Evolutionary conservation across 2,797 vertebrate species (phyloP), one percentile per base, ranked within the genome.

Genomic region (Notolepis coatsorum): DNA sequence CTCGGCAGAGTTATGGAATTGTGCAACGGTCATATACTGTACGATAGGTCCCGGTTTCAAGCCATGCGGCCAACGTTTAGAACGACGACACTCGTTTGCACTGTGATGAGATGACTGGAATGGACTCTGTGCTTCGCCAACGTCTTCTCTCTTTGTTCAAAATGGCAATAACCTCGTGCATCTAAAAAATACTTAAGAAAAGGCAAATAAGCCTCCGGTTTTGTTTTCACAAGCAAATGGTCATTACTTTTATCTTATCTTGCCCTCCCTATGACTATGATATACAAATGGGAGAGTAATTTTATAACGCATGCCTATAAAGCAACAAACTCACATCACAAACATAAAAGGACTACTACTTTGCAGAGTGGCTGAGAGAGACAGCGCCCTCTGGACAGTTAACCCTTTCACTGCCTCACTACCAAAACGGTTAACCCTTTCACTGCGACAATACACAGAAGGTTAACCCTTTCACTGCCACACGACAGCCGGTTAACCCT

Each of bases 281-380:
- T 58, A n/a, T n/a, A n/a, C 33, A 23, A 56, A 63, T 51, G 61
- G 33, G 28, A 60, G 20, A 66, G 33, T 17, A 57, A 83, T 55
- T 68, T 33, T 21, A 62, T 49, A 68, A 73, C 3, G 38, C 83
- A 87, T 81, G 79, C 79, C 68, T 68, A 37, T 63, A 72, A 71
- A 82, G 73, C 5, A 61, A 71, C 50, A 75, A 62, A 75, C 71
- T 79, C 60, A 79, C 77, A 79, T 82, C 65, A 87, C 75, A 65
- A 55, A 50, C 39, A 85, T 72, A 73, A 4, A 61, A 12, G 10
- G 78, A 58, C 68, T 70, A 56, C 67, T 69, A 65, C 47, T 66
- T 33, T 56, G 24, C 58, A 56, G 49, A 76, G 8, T 17, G 64
- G 67, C 51, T 73, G 68, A 67, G 41, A 66, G 17, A 70, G 17